Base-by-base conservation (phyloP, 1,140 invertebrate species). In the Diabrotica virgifera region DNA sequence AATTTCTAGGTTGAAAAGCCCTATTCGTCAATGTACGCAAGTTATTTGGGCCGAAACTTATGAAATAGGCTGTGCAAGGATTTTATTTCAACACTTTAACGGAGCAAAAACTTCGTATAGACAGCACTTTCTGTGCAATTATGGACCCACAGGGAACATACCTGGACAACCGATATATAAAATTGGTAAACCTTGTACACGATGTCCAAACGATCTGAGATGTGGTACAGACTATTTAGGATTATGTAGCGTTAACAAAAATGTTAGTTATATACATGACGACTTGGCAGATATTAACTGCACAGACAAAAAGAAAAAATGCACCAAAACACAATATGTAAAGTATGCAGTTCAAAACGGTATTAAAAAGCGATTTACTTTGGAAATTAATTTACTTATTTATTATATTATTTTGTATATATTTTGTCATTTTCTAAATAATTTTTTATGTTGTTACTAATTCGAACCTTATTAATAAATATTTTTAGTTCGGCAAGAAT, bases 1-100 rank as follows among this genome's bases (percentile, higher is more conserved):
- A 24, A 24, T 12, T 35, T 54, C 5, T 54, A 59, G 58, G 37
- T 51, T 37, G 7, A 14, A 13, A 5, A 6, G 50, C 11, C n/a
- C 60, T 36, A 13, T 62, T 11, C 6, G 36, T 36, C 53, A 53
- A 12, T 83, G 79, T 63, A 79, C 80, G 0, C 80, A 82, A 72
- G 63, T 83, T 51, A 70, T 82, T 14, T 83, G 81, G 81, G 81
- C 74, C 11, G 76, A 80, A 12, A 80, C 82, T 3, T 76, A 73
- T 12, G 66, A 62, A 36, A 67, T 84, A 24, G 76, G 74, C 24
- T 74, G 76, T 59, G 72, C 69, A 40, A 68, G 70, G 66, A 73
- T 71, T 52, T 71, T 69, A 40, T 72, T 74, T 52, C 74, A 70
- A 63, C 75, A 69, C 52, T 35, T 50, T 2, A 14, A 37, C 59